Evolutionary conservation across 2,797 vertebrate genomes (phyloP).

Genomic region (Tauraco hartlaubi): DNA sequence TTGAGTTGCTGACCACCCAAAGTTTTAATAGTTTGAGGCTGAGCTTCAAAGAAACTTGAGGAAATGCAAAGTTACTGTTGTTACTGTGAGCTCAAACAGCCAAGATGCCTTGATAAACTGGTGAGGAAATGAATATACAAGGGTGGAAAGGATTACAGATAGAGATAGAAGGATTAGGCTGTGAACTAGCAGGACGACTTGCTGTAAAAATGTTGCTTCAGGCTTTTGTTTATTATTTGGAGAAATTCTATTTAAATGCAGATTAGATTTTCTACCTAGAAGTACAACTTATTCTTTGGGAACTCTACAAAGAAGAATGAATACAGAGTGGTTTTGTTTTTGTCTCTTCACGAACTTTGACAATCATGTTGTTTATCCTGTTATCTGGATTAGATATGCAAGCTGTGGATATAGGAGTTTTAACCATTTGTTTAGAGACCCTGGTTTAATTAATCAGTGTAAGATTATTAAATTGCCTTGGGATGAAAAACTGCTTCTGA

Average conservation of each 20-base stretch:
- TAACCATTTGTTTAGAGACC: constrained; percentile 22
- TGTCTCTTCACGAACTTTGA: constrained; percentile 25
- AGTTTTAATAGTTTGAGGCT: background rate
- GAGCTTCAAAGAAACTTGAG: background rate
- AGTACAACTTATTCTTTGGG: constrained; percentile 51
- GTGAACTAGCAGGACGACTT: constrained; percentile 36
- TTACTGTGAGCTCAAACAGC: background rate
- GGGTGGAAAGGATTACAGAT: constrained; percentile 53
- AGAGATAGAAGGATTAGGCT: constrained; percentile 63
- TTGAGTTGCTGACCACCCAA: background rate
- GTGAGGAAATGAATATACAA: constrained; percentile 56
- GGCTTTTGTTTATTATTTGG: constrained; percentile 74
- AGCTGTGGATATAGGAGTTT: background rate
- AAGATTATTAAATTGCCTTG: constrained; percentile 22
- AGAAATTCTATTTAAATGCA: constrained; percentile 81
- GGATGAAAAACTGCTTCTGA: background rate
- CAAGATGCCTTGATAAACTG: constrained; percentile 40
- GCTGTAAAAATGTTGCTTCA: constrained; percentile 67
- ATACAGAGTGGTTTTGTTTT: background rate
- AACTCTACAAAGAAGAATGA: constrained; percentile 28
- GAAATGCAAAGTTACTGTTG: background rate
- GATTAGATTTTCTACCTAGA: constrained; percentile 79
- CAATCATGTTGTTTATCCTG: constrained; percentile 19
- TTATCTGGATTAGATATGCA: constrained; percentile 54
- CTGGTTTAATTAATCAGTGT: constrained; percentile 42